Evolutionary conservation across 2,888 invertebrate species (phyloP).

Genomic region (Pheosia tremula): DNA sequence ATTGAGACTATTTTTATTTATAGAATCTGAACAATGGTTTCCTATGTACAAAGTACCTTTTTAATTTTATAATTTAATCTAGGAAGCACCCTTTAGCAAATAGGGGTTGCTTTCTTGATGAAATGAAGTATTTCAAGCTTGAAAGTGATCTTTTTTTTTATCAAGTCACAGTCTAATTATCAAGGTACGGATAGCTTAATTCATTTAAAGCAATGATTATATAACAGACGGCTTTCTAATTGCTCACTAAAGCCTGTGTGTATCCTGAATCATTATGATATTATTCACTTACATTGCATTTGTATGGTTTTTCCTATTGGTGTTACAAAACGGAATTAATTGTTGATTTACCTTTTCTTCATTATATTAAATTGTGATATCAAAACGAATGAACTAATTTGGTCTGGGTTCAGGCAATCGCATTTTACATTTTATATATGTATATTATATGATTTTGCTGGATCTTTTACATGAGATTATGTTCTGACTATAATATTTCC

Average conservation of each 20-base stretch:
- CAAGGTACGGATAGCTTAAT: slow-evolving; percentile 18
- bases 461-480: too few species aligned
- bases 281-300: neutral
- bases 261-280: neutral
- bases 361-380: too few species aligned
- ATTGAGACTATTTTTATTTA: neutral
- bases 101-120: too few species aligned
- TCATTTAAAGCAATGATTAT: slow-evolving; percentile 31
- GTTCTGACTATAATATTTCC: too few species aligned
- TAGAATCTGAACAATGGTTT: slow-evolving; percentile 1
- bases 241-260: neutral
- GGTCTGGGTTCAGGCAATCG: too few species aligned
- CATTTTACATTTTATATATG: too few species aligned
- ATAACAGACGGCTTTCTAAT: slow-evolving; percentile 29
- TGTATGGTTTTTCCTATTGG: neutral
- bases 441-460: too few species aligned
- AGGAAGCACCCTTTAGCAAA: neutral
- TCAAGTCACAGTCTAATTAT: slow-evolving; percentile 39
- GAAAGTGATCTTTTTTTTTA: neutral
- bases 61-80: neutral
- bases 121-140: too few species aligned
- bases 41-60: neutral
- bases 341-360: neutral
- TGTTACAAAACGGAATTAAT: neutral
- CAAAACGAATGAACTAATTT: too few species aligned